Evolutionary conservation across 2,113 vertebrate genomes (phyloP).

Genomic region (Platycercus adscitus): DNA sequence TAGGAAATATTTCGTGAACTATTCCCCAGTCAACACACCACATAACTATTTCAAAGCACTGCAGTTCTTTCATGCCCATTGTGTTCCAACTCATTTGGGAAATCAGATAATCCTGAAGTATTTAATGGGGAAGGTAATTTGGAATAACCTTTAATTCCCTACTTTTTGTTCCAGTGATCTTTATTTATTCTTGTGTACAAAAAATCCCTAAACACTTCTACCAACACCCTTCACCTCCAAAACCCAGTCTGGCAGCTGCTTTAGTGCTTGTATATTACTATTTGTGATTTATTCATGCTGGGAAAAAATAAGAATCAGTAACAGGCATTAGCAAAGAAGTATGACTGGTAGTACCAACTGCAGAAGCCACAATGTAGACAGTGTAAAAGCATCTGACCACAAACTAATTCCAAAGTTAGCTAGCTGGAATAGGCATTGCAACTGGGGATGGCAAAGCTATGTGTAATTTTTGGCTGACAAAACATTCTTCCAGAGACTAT

Average conservation of each 20-base stretch:
- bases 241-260: neutral
- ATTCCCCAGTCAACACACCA: neutral
- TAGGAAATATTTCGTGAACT: neutral
- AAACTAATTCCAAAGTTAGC: neutral
- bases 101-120: neutral
- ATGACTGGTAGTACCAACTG: neutral
- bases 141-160: neutral
- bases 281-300: neutral
- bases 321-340: neutral
- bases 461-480: neutral
- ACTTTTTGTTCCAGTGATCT: neutral
- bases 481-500: neutral
- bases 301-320: neutral
- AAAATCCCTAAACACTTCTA: neutral
- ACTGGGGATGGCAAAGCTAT: neutral
- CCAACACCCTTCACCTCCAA: neutral
- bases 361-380: accelerated
- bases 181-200: neutral
- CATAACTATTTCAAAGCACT: neutral
- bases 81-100: neutral
- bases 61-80: neutral
- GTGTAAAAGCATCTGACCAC: neutral
- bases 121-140: neutral
- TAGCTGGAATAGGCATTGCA: neutral
- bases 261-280: neutral